These are phyloP conservation scores for Idaea straminata DNA, from an alignment of 2,888 invertebrate genomes.

Conservation along the genomic window DNA sequence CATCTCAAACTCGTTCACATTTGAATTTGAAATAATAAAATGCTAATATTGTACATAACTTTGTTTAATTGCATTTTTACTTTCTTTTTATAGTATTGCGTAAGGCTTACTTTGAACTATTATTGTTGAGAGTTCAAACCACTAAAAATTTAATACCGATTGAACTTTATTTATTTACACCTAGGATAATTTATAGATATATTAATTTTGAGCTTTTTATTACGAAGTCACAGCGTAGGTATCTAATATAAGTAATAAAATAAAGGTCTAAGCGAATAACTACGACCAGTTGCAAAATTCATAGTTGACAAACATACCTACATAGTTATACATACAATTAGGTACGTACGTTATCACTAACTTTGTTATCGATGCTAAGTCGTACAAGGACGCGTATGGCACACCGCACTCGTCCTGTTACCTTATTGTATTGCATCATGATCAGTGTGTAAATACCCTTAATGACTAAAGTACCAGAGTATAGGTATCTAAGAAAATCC, in stretches of 20 bases:
- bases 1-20: conserved; percentile 52
- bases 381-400: conserved; percentile 67
- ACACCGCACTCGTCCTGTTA: conserved; percentile 46
- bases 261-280: background rate
- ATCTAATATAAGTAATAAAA: background rate
- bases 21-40: conserved; percentile 54
- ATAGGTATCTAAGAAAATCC: background rate
- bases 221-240: background rate
- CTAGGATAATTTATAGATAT: background rate
- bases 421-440: conserved; percentile 28
- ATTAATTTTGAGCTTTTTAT: background rate
- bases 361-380: conserved; percentile 64
- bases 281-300: background rate
- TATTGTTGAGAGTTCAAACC: background rate
- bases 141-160: background rate
- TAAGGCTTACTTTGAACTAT: background rate
- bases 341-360: conserved; percentile 47
- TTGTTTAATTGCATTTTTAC: background rate
- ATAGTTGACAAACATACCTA: background rate
- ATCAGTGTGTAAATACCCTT: background rate
- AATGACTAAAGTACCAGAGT: background rate
- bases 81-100: background rate
- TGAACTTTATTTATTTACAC: background rate
- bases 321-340: conserved; percentile 3
- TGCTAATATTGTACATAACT: background rate